Conservation (phyloP, 2,888 invertebrate genomes). For the Mimachlamys varia region DNA sequence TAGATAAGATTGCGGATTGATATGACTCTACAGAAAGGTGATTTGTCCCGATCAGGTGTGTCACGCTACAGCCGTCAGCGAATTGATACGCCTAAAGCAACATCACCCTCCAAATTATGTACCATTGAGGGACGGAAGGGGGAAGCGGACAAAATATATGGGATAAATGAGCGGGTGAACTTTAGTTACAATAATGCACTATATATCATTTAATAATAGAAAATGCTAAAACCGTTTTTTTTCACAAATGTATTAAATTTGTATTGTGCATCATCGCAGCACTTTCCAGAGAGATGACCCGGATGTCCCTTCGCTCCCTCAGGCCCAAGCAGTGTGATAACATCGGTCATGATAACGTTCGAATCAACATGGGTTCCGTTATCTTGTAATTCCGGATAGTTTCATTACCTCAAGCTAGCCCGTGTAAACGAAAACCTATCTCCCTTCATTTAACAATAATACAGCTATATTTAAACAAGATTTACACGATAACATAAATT, state of each 20-base stretch:
- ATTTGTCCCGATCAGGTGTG: slow-evolving; percentile 30
- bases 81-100: slow-evolving; percentile 29
- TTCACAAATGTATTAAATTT: background rate
- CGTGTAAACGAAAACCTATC: background rate
- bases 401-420: background rate
- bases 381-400: slow-evolving; percentile 10
- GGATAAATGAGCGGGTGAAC: background rate
- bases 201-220: background rate
- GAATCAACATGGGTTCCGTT: background rate
- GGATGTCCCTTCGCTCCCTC: background rate
- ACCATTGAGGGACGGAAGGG: background rate
- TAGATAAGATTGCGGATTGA: slow-evolving; percentile 32
- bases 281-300: background rate
- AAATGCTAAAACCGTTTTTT: background rate
- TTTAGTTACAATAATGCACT: background rate
- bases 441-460: slow-evolving; percentile 2
- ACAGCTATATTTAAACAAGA: slow-evolving; percentile 25
- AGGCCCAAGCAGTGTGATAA: background rate
- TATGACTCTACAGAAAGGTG: background rate
- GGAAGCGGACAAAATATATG: background rate
- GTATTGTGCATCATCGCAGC: background rate
- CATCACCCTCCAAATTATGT: slow-evolving; percentile 24
- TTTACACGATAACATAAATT: background rate
- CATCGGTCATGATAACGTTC: background rate
- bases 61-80: slow-evolving; percentile 28